A percentile compares a stretch with the other conserved stretches of the same genome.
Conservation (phyloP, 2,113 vertebrate species). For the Megaceryle maxima region DNA sequence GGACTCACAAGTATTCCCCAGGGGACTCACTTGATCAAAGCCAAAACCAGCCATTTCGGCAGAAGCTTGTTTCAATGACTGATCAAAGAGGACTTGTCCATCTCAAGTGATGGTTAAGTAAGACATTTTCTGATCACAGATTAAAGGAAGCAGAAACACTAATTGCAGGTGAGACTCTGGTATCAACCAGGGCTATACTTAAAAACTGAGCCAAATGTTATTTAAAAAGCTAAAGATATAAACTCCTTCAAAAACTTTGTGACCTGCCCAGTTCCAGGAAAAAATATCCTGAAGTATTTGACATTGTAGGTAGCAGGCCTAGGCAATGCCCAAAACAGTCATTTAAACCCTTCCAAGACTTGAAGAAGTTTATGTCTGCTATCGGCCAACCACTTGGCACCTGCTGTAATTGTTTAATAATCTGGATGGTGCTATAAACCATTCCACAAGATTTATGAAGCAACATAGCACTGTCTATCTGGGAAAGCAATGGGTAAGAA, state of each 20-base stretch:
- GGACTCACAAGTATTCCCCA: background rate
- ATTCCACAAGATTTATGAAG: background rate
- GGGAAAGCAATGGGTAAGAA: background rate
- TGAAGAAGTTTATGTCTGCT: background rate
- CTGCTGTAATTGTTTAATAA: background rate
- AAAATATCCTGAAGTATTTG: background rate
- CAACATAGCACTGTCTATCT: background rate
- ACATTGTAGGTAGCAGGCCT: background rate
- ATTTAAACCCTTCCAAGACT: background rate
- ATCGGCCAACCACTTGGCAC: background rate
- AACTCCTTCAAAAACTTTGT: background rate
- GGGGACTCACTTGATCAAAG: background rate
- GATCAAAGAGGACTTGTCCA: background rate
- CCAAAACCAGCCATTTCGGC: background rate
- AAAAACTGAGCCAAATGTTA: background rate
- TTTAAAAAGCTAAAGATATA: background rate
- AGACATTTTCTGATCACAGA: background rate
- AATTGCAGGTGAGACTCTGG: background rate
- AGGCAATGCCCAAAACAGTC: background rate
- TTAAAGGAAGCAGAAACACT: background rate
- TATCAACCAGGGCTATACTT: background rate
- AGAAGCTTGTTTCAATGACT: background rate
- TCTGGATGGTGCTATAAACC: background rate
- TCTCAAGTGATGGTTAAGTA: background rate
- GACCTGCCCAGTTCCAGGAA: background rate